Percentiles rank a stretch among this genome's conserved stretches.
phyloP scores from a whole-genome alignment of 2,888 invertebrate species.

The Esperia sulphurella region DNA sequence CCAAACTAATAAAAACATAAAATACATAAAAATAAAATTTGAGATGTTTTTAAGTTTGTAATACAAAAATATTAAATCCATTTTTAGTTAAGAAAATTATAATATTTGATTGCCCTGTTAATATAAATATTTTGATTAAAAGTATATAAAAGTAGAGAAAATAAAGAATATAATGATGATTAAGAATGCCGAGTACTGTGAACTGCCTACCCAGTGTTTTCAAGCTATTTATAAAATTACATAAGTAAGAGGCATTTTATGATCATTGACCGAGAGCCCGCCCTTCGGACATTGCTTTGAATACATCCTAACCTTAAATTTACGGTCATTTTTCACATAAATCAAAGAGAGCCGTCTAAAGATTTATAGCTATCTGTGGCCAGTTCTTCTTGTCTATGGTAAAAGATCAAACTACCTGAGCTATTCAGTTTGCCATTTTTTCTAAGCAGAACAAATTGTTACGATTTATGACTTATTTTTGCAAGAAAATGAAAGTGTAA shows the following conservation, averaged over 20 bases:
- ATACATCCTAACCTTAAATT: slow-evolving; percentile 69
- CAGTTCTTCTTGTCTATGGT: slow-evolving; percentile 45
- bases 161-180: no score
- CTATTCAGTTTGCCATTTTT: slow-evolving; percentile 26
- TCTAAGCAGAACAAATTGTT: slow-evolving; percentile 38
- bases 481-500: slow-evolving; percentile 53
- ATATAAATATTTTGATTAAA: no score
- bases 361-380: slow-evolving; percentile 69
- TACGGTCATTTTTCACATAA: slow-evolving; percentile 79
- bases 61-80: no score
- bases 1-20: no score
- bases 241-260: slow-evolving; percentile 44
- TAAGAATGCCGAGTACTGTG: not conserved
- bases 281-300: slow-evolving; percentile 36
- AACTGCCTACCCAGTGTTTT: not conserved
- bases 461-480: slow-evolving; percentile 54
- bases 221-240: slow-evolving; percentile 32
- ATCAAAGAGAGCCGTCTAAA: slow-evolving; percentile 70
- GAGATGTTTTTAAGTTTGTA: no score
- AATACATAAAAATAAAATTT: no score
- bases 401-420: slow-evolving; percentile 48
- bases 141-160: no score
- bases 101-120: no score
- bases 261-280: slow-evolving; percentile 41
- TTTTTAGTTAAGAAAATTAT: no score